Evolutionary conservation across 2,797 vertebrate genomes (phyloP), one percentile per base, ranked within the genome.

Genomic region (Erithacus rubecula): DNA sequence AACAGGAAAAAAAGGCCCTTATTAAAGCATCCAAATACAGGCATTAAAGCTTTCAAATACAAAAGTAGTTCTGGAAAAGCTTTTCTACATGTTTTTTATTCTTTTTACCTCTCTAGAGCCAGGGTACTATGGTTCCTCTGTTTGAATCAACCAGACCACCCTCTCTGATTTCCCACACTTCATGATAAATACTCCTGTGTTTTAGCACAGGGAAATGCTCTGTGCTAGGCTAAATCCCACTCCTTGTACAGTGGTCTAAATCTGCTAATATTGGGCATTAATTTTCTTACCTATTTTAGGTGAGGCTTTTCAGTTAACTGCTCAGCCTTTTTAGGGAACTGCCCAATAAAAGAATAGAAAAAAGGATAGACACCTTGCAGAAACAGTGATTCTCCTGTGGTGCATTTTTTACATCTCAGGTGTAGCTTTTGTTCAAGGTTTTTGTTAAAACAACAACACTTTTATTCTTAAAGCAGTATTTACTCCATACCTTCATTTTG

Each of bases 1-100:
- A 1, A 30, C 0, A 2, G 22, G 7, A 6, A 1, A 5, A 21
- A 27, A 24, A 43, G 3, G 18, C 22, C 4, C 1, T 41, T 39
- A n/a, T 44, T 14, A 41, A 92, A 68, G 19, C 13, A 60, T 81
- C 55, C 12, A 12, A 81, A 62, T 34, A 52, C 5, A 47, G 27
- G 49, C 27, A 51, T 29, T 29, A 51, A 30, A 52, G 51, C 29
- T 30, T 30, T 52, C 29, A 52, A 12, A 52, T 19, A 30, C 29
- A 52, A 69, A 82, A 67, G 16, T 4, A 63, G 9, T 27, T 56
- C 15, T 30, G 36, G 15, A 16, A 43, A 24, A 74, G 3, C 9
- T 64, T 75, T 87, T 55, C 15, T 69, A 16, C 0, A 1, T 11
- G 19, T 8, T 77, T 53, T 85, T 34, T 4, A 1, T 58, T 56